phyloP scores from a whole-genome alignment of 2,113 vertebrate species.

The Bos taurus region DNA sequence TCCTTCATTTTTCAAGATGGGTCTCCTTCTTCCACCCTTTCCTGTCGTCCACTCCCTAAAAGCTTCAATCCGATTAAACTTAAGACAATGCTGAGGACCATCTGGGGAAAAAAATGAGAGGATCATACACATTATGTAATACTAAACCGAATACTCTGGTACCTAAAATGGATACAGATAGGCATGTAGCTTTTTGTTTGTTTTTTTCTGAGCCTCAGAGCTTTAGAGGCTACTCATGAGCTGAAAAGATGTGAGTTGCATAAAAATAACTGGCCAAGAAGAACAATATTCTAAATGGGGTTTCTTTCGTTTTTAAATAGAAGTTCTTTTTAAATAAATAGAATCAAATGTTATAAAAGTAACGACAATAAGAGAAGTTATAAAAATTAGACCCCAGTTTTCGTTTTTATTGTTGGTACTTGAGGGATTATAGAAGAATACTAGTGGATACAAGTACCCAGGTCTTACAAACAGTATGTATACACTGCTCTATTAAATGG shows the following conservation, averaged over 20 bases:
- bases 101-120: background rate
- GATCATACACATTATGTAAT: background rate
- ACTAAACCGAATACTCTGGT: constrained; percentile 12
- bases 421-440: constrained; percentile 20
- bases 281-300: background rate
- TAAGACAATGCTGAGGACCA: constrained; percentile 13
- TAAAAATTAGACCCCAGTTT: background rate
- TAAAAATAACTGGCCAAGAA: constrained; percentile 24
- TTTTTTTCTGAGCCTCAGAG: background rate
- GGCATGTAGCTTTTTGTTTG: background rate
- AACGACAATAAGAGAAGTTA: constrained; percentile 34
- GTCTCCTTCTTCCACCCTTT: background rate
- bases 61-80: constrained; percentile 22
- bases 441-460: background rate
- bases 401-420: constrained; percentile 27
- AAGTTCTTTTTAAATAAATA: background rate
- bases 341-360: constrained; percentile 14
- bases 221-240: background rate
- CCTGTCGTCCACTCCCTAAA: background rate
- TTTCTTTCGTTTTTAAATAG: background rate
- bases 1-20: background rate
- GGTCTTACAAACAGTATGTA: background rate
- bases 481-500: background rate
- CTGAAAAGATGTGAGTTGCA: background rate
- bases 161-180: background rate